Conservation (phyloP, 2,888 invertebrate species). For the Tenthredo livida region DNA sequence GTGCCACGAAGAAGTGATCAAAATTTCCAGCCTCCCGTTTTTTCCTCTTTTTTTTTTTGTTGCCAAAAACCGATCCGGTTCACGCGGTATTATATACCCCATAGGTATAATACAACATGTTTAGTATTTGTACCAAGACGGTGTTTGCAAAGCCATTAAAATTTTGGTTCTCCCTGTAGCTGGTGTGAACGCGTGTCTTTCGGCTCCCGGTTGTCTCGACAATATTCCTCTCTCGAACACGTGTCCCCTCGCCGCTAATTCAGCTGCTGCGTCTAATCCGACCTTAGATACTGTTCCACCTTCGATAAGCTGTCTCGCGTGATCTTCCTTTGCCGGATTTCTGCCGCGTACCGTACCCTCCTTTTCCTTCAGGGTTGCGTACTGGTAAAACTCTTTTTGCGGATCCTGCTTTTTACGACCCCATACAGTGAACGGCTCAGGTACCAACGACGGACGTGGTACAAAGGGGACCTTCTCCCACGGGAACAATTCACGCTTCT, state of each 20-base stretch:
- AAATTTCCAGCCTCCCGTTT: too few relatives aligned
- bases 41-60: too few relatives aligned
- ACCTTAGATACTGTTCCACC: conserved; percentile 74
- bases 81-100: too few relatives aligned
- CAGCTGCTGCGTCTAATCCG: conserved; percentile 74
- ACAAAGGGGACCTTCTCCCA: conserved; percentile 95
- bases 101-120: too few relatives aligned
- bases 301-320: conserved; percentile 72
- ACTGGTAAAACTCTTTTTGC: conserved; percentile 75
- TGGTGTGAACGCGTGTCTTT: conserved; percentile 70
- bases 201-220: conserved; percentile 69
- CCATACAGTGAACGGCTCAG: conserved; percentile 92
- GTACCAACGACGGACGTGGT: conserved; percentile 91
- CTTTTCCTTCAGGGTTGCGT: conserved; percentile 73
- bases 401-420: conserved; percentile 82
- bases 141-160: conserved; percentile 74
- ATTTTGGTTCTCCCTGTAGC: conserved; percentile 74
- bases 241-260: conserved; percentile 74
- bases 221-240: conserved; percentile 75
- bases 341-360: conserved; percentile 72
- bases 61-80: too few relatives aligned
- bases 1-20: too few relatives aligned
- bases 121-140: conserved; percentile 76
- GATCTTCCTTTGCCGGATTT: conserved; percentile 72
- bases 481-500: conserved; percentile 88